phyloP scores from a whole-genome alignment of 2,113 vertebrate species.

The Sorex fumeus region DNA sequence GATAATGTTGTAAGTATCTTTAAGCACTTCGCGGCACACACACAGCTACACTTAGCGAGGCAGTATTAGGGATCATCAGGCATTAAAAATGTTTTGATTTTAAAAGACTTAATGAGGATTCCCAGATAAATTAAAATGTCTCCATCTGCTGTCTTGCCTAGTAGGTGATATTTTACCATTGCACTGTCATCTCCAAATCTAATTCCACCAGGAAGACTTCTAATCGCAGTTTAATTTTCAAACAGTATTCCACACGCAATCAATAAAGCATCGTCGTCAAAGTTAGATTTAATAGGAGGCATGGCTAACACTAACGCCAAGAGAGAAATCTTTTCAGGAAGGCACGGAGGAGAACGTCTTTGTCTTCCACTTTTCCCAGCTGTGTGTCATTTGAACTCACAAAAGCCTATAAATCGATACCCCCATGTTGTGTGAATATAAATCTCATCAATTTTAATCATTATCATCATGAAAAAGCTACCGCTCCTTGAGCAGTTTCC shows the following conservation, averaged over 20 bases:
- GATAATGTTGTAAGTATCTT: slow-evolving; percentile 76
- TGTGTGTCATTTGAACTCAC: slow-evolving; percentile 30
- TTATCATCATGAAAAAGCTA: slow-evolving; percentile 74
- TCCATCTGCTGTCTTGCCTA: slow-evolving; percentile 83
- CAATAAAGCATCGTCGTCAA: slow-evolving; percentile 87
- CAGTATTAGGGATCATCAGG: slow-evolving; percentile 69
- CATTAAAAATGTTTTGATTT: slow-evolving; percentile 84
- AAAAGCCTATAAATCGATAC: slow-evolving; percentile 87
- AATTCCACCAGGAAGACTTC: slow-evolving; percentile 85
- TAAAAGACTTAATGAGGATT: slow-evolving; percentile 79
- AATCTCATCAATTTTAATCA: slow-evolving; percentile 85
- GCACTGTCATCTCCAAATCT: slow-evolving; percentile 83
- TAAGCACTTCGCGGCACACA: background rate
- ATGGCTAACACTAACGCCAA: slow-evolving; percentile 81
- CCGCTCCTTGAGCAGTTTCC: slow-evolving; percentile 65
- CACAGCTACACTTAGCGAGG: slow-evolving; percentile 61
- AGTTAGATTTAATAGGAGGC: slow-evolving; percentile 86
- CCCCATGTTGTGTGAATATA: slow-evolving; percentile 80
- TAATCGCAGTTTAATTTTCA: slow-evolving; percentile 88
- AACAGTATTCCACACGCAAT: slow-evolving; percentile 84
- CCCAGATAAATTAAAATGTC: slow-evolving; percentile 83
- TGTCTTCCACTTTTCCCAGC: slow-evolving; percentile 60
- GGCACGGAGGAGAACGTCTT: slow-evolving; percentile 37
- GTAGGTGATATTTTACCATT: slow-evolving; percentile 83
- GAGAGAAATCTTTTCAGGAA: slow-evolving; percentile 60